Evolutionary conservation across 2,797 vertebrate species (phyloP), one percentile per base, ranked within the genome.

Genomic region (Pangasius krempfi): DNA sequence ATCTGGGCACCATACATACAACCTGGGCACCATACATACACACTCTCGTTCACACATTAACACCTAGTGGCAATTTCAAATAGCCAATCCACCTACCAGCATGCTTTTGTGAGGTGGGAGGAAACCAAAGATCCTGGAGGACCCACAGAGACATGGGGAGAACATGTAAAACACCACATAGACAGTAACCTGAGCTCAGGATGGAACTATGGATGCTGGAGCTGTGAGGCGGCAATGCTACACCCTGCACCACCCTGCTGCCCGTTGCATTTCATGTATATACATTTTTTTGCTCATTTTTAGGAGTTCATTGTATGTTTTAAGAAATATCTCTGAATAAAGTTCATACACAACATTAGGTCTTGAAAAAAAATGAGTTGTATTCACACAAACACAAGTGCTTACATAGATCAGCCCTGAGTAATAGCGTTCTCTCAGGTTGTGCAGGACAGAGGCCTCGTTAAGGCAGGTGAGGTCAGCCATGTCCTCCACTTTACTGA

Each of bases 401-500:
- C 98, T 98, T 93, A 98, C 98, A 25, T 98, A 98, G 92, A 98
- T 98, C 89, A 98, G 95, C 73, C 97, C 97, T 0, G 98, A 98
- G 95, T 96, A 98, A 94, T 98, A 98, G 92, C 98, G 95, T 83
- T 98, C 98, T 12, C 97, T 96, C 54, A 98, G 96, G 93, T 98
- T 98, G 95, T 98, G 97, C 89, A 98, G 94, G 86, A 98, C 98
- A 0, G 97, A 98, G 25, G 98, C 98, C 92, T 98, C 97, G 0
- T 98, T 98, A 91, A 98, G 97, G 94, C 97, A 98, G 90, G 98
- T 98, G 90, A 98, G 96, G 90, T 98, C 98, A 0, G 97, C 97
- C 97, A 98, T 98, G 94, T 98, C 97, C 92, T 98, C 97, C 33
- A 98, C 97, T 94, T 98, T 98, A 93, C 97, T 98, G 94, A 98